Conservation (phyloP, 2,113 vertebrate species). For the Drymodes brunneopygia region DNA sequence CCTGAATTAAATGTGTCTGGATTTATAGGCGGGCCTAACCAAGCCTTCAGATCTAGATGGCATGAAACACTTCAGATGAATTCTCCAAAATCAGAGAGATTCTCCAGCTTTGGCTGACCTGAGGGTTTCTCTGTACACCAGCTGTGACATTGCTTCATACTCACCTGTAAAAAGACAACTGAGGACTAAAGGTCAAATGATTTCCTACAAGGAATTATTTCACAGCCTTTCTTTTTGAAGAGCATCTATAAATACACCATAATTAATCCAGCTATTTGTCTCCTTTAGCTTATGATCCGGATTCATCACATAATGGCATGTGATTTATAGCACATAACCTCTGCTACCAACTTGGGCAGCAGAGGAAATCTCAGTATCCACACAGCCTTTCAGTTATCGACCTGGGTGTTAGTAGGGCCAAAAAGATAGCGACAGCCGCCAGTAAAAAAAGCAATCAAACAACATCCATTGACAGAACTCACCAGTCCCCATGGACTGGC, state of each 20-base stretch:
- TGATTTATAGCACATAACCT: neutral
- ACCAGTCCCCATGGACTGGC: neutral
- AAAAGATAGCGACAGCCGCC: constrained; percentile 13
- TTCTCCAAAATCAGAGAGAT: neutral
- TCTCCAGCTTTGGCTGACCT: neutral
- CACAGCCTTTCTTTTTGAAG: neutral
- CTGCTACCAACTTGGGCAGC: neutral
- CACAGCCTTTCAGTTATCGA: neutral
- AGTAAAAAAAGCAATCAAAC: constrained; percentile 22
- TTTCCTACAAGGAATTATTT: neutral
- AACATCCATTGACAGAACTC: constrained; percentile 16
- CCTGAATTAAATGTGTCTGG: neutral
- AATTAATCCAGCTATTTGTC: neutral
- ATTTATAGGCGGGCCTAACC: neutral
- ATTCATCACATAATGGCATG: neutral
- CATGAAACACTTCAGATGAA: neutral
- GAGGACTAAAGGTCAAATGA: neutral
- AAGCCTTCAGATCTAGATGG: neutral
- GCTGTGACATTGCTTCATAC: neutral
- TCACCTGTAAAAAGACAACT: neutral
- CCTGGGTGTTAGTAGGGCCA: neutral
- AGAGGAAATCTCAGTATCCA: neutral
- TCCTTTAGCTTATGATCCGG: neutral
- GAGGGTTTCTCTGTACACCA: neutral
- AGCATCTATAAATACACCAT: neutral